Evolutionary conservation across 2,888 invertebrate genomes (phyloP).

Genomic region (Campaea margaritaria): DNA sequence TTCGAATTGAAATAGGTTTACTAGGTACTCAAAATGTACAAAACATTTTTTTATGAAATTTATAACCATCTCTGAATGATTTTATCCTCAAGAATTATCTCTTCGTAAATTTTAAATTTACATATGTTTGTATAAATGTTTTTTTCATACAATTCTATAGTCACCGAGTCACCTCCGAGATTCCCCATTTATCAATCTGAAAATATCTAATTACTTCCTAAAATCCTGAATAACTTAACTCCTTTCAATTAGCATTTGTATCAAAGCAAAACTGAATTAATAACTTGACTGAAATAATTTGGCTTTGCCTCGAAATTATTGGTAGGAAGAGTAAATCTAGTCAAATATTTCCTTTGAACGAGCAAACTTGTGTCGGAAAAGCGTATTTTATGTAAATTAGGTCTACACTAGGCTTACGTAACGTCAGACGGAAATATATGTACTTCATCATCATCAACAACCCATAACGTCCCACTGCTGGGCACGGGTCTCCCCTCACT

Average conservation of each 20-base stretch:
- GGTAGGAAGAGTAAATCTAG: slow-evolving; percentile 16
- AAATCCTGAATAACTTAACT: background rate
- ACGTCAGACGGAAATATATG: background rate
- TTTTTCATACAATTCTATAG: too few species aligned
- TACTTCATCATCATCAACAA: background rate
- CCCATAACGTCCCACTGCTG: too few species aligned
- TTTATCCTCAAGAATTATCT: too few species aligned
- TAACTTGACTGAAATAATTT: slow-evolving; percentile 24
- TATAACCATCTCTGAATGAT: too few species aligned
- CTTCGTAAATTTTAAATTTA: too few species aligned
- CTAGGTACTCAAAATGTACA: too few species aligned
- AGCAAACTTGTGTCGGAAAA: slow-evolving; percentile 10
- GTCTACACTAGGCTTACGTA: background rate
- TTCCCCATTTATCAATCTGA: background rate
- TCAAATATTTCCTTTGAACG: slow-evolving; percentile 15
- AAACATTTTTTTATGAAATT: too few species aligned
- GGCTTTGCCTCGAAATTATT: slow-evolving; percentile 13
- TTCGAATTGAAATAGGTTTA: too few species aligned
- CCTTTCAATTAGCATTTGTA: slow-evolving; percentile 19
- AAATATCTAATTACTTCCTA: slow-evolving; percentile 1
- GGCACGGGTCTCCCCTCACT: too few species aligned
- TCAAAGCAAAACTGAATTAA: slow-evolving; percentile 15
- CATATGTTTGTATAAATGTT: too few species aligned
- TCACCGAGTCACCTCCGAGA: too few species aligned
- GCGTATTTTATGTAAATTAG: slow-evolving; percentile 25